Base-by-base conservation (phyloP, 2,113 vertebrate genomes). In the Zingel zingel region DNA sequence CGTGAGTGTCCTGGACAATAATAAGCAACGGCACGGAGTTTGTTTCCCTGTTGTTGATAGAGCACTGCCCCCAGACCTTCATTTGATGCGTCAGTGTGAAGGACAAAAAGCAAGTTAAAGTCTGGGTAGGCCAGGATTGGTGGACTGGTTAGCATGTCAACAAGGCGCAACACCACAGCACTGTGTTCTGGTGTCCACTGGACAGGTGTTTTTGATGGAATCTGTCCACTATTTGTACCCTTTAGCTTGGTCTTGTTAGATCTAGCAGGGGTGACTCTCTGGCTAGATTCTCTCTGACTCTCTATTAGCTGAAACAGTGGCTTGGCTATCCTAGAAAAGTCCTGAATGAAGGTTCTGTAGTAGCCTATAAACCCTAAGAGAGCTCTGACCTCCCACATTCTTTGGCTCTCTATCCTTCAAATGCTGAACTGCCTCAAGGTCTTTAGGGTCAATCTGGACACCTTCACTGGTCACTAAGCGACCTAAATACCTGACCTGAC, bases 381-480 rank as follows among this genome's bases (percentile, higher is more conserved):
- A 2, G 82, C 69, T 14, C 74, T 47, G 1, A 77, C 67, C 0
- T 14, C 53, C 61, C 0, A 78, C 61, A 61, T 45, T 67, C 19
- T 73, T 83, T 53, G 81, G 61, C 23, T 73, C 68, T 13, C 30
- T 50, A 1, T 73, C 53, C 12, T 16, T 79, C 4, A 68, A 6
- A 0, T 62, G 33, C 0, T 33, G 2, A 3, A 74, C 76, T 15
- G 62, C 68, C 19, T 79, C 62, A 11, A 79, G 15, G 0, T 79
- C 69, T 79, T 68, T 33, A 16, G 82, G 69, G 6, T 83, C 21
- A 16, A 77, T 67, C 30, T 77, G 74, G 0, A 72, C 16, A 23
- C 68, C 81, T 53, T 78, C 47, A 15, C 33, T 6, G 2, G 75
- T 74, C n/a, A 79, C 47, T 6, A 84, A 2, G 2, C 21, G 12